These are phyloP conservation scores for Hemiprocne comata DNA, from an alignment of 2,113 vertebrate genomes.

Conservation along the genomic window DNA sequence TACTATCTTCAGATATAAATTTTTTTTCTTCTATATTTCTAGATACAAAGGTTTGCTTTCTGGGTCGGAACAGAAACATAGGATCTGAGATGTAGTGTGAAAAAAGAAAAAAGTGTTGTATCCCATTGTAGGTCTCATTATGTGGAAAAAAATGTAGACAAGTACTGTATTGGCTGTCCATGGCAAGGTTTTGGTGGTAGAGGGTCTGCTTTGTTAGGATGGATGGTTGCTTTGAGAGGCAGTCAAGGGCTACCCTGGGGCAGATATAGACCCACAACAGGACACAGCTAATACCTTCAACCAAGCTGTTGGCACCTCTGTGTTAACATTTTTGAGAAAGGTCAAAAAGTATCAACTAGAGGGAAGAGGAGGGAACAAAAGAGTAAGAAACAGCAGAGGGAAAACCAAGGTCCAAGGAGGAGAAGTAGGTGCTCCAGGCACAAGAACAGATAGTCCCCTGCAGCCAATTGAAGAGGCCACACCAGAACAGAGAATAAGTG, in stretches of 20 bases:
- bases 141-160: not conserved
- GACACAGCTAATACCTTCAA: not conserved
- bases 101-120: not conserved
- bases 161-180: not conserved
- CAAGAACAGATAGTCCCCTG: not conserved
- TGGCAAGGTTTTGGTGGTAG: not conserved
- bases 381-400: not conserved
- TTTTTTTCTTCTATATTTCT: not conserved
- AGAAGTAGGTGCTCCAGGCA: not conserved
- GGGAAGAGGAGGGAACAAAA: not conserved
- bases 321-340: not conserved
- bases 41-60: not conserved
- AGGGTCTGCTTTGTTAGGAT: not conserved
- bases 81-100: not conserved
- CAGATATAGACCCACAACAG: not conserved
- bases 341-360: not conserved
- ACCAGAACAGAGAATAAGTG: not conserved
- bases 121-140: not conserved
- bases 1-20: not conserved
- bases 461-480: no score
- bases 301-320: not conserved
- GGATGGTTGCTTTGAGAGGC: not conserved
- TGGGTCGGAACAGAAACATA: not conserved
- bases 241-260: accelerated
- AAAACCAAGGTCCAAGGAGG: not conserved